Base-by-base conservation (phyloP, 1,140 invertebrate species). In the Lordiphosa clarofinis region DNA sequence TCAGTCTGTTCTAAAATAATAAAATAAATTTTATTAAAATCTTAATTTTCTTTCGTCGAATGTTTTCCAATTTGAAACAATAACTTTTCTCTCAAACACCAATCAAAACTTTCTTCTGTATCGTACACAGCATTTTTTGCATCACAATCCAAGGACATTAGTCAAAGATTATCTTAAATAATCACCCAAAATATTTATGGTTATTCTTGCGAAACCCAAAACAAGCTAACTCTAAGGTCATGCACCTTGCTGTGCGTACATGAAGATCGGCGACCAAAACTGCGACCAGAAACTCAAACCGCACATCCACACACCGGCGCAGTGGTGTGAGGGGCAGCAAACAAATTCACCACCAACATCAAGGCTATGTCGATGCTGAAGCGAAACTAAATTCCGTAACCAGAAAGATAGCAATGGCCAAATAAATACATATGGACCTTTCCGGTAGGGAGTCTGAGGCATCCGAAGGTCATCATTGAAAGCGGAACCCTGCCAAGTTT, bases 141-240 rank as follows among this genome's bases (percentile, higher is more conserved):
- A 31, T 5, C 42, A 74, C 64, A 81, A 75, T 55, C 61, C 75
- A 75, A 86, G 73, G 81, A 66, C 76, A 75, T 82, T 84, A 75
- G 53, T 10, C 39, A 31, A 76, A 86, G 81, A 86, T 86, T 86
- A 86, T 86, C 74, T 79, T 73, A 86, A 86, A 86, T 86, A 81
- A 86, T 86, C 81, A 86, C 81, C 56, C 81, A 86, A 86, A 86
- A 86, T 86, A 86, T 86, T 86, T 86, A 79, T 62, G 74, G 63
- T 60, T 62, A 13, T 86, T 86, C 79, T 86, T 5, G 74, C 81
- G 81, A 86, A 86, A 73, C 46, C 64, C 48, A 56, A 24, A 24
- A 52, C 47, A 28, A 48, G 44, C 50, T 31, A 31, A 31, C 28
- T 7, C 7, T 52, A 74, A 78, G 81, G 66, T 64, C 63, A 46